Conservation (phyloP, 2,113 vertebrate species). For the Tetrax tetrax region DNA sequence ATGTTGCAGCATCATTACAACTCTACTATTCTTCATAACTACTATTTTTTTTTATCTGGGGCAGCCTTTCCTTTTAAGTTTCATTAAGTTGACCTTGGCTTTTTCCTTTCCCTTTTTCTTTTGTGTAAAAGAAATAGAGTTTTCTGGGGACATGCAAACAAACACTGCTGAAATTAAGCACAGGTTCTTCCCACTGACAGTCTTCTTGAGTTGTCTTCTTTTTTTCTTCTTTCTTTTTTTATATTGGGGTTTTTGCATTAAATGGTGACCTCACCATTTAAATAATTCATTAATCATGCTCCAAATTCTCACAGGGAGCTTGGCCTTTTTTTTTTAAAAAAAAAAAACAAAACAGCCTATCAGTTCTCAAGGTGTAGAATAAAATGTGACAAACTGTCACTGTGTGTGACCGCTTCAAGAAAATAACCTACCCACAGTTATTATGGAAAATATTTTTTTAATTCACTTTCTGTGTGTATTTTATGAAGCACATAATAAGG, state of each 20-base stretch:
- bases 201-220: background rate
- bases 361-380: background rate
- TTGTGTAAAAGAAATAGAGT: background rate
- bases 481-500: background rate
- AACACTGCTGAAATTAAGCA: background rate
- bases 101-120: background rate
- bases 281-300: background rate
- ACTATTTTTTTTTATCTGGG: background rate
- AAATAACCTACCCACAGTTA: background rate
- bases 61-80: background rate
- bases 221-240: background rate
- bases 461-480: background rate
- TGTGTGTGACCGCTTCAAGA: background rate
- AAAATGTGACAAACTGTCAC: background rate
- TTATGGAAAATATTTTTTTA: background rate
- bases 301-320: background rate
- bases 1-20: background rate
- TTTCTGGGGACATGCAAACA: background rate
- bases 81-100: fast-evolving
- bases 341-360: background rate
- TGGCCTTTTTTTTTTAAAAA: background rate
- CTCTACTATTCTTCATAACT: background rate
- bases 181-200: background rate
- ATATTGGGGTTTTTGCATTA: background rate
- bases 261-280: background rate